Evolutionary conservation across 2,888 invertebrate genomes (phyloP).

Genomic region (Anthophora plumipes): DNA sequence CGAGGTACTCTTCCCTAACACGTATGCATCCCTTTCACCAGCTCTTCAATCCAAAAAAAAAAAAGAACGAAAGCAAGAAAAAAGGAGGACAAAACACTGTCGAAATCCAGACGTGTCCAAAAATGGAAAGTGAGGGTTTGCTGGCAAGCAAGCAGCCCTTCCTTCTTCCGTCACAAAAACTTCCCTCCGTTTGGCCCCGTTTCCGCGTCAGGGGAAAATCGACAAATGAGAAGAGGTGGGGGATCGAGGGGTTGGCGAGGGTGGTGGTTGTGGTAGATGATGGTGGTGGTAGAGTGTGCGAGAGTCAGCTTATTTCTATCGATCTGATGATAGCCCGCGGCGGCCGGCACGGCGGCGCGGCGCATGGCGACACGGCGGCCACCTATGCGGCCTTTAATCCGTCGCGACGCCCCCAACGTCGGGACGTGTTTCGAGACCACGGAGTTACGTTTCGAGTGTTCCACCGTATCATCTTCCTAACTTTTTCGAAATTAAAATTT

Average conservation of each 20-base stretch:
- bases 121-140: slow-evolving; percentile 33
- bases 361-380: slow-evolving; percentile 79
- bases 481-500: not conserved
- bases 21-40: no score
- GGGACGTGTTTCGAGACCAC: slow-evolving; percentile 63
- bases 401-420: slow-evolving; percentile 77
- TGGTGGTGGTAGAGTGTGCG: slow-evolving; percentile 65
- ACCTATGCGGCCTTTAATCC: slow-evolving; percentile 79
- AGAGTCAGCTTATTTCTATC: slow-evolving; percentile 79
- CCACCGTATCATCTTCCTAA: not conserved
- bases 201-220: slow-evolving; percentile 25
- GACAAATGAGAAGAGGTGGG: not conserved
- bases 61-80: no score
- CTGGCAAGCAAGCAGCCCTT: no score
- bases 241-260: not conserved
- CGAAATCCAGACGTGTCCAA: not conserved
- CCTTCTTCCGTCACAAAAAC: not conserved
- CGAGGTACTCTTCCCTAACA: no score
- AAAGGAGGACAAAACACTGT: no score
- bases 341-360: slow-evolving; percentile 67
- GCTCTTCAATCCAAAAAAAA: no score
- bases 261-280: slow-evolving; percentile 23
- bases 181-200: slow-evolving; percentile 32
- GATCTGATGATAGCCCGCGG: slow-evolving; percentile 78
- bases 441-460: slow-evolving; percentile 12